Evolutionary conservation across 2,113 vertebrate genomes (phyloP).

Genomic region (Pteronura brasiliensis): DNA sequence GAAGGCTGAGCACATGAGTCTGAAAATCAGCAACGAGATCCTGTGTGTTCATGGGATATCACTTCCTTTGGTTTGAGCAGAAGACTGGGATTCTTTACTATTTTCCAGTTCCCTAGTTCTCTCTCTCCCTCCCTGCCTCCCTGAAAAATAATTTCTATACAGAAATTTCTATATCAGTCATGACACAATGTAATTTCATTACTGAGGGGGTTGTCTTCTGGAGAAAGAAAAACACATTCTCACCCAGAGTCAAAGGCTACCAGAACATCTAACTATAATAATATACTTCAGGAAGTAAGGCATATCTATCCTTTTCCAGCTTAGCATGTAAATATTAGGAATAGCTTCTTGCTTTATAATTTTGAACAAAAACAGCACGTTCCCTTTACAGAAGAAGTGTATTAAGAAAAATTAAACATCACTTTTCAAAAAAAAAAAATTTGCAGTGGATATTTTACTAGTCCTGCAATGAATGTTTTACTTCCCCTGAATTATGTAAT

Average conservation of each 20-base stretch:
- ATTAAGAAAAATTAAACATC: not conserved
- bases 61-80: not conserved
- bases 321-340: not conserved
- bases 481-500: slow-evolving; percentile 6
- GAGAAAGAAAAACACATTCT: not conserved
- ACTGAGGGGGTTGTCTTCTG: not conserved
- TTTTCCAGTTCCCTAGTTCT: not conserved
- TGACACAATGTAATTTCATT: not conserved
- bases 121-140: not conserved
- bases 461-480: not conserved
- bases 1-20: not conserved
- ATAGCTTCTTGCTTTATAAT: not conserved
- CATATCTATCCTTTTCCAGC: not conserved
- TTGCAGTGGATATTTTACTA: not conserved
- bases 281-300: not conserved
- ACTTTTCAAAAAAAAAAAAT: not conserved
- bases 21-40: not conserved
- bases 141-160: not conserved
- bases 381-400: not conserved
- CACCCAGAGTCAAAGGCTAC: not conserved
- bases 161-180: not conserved
- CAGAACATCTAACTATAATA: not conserved
- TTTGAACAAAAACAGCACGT: not conserved
- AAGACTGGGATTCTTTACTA: not conserved
- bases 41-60: not conserved